Evolutionary conservation across 2,888 invertebrate species (phyloP), one percentile per base, ranked within the genome.

Genomic region (Cyrtodaria siliqua): DNA sequence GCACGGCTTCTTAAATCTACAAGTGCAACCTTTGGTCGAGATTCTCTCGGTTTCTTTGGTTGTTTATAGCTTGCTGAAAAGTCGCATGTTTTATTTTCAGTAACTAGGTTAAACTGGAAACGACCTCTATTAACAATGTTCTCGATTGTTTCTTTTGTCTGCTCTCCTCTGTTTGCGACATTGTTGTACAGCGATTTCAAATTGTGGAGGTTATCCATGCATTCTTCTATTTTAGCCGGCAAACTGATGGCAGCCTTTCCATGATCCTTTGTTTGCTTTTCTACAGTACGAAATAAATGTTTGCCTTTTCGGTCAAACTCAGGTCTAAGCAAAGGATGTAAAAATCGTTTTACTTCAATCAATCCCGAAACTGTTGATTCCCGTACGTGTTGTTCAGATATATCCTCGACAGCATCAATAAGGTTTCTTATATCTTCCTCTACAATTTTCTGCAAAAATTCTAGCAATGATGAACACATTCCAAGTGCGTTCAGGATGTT

Each of bases 391-490:
- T 84, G 81, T 33, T 87, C 87, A 9, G 87, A 84, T 38, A 85
- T 84, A 50, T 87, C 85, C 62, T 87, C 87, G 2, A 85, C 86
- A n/a, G 87, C 85, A 79, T 87, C 87, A 27, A 87, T 87, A 0
- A 85, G 64, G 55, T 86, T 85, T 44, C 87, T 66, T 1, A 87
- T 73, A 50, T 87, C 87, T 40, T 85, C 87, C 14, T 80, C 74
- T 9, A 78, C 67, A 6, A 83, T 83, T 1, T 73, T 71, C n/a
- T 40, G 33, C 8, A 87, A 47, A 64, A 87, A 87, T 6, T 75
- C 67, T 0, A 86, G 33, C 23, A 86, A 62, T 9, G 29, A 47
- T 23, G 62, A 47, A 18, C 71, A 47, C 1, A 49, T 53, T 24
- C 71, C 67, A 14, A 77, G 52, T 12, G 47, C 33, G 4, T 44